Evolutionary conservation across 2,113 vertebrate genomes (phyloP), one percentile per base, ranked within the genome.

Genomic region (Polypterus senegalus): DNA sequence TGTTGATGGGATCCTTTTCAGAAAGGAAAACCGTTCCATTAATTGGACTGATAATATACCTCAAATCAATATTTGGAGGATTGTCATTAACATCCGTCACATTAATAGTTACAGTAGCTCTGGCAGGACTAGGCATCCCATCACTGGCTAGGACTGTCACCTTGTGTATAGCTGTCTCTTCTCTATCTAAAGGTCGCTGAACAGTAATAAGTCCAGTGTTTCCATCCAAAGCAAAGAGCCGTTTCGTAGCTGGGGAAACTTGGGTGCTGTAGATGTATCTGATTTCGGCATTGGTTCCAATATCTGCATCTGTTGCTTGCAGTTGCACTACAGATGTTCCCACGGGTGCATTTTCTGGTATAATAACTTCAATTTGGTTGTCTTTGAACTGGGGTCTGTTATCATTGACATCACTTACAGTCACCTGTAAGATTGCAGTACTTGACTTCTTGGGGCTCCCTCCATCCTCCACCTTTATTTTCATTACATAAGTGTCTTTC

Each of bases 81-180:
- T 99, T 99, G 82, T 99, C 97, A 2, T 99, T 99, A 56, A 98
- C 95, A 78, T 99, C 97, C 49, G 97, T 98, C 78, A 99, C 97
- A 69, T 97, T 98, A 78, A 99, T 94, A 64, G 88, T 91, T 65
- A 99, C 86, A 0, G 89, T 94, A 68, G 94, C 97, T 73, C 89
- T 88, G 59, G 95, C 93, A 1, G 95, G 90, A 67, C 88, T 97
- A 48, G 95, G 97, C 79, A 94, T 97, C 68, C 95, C 92, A 63
- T 99, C 96, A n/a, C 92, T 97, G 47, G 96, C 96, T 76, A 97
- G 74, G 69, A 98, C 95, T 52, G 92, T 91, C 76, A 99, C 88
- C 78, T 97, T 97, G 77, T 99, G 96, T 75, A 97, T 85, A 67
- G 93, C 90, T 27, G 93, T 94, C 74, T 99, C 95, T 76, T 99